Evolutionary conservation across 2,888 invertebrate species (phyloP), one percentile per base, ranked within the genome.

Genomic region (Eilema sororculum): DNA sequence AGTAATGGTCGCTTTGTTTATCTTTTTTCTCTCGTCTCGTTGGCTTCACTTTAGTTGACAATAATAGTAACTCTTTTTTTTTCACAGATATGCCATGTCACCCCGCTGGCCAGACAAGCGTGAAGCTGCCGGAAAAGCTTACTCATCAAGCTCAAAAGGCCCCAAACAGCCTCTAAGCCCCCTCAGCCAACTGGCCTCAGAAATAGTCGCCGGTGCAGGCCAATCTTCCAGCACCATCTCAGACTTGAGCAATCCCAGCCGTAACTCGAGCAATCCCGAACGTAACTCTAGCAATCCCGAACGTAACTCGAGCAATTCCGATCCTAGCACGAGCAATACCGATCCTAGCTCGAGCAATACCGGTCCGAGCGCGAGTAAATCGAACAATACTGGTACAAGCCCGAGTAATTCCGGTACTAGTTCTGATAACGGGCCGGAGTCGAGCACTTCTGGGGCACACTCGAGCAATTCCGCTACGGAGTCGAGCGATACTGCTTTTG

Each of bases 81-180:
- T 30, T n/a, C 41, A 20, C 64, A 81, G 81, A 3, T 79, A 58
- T 56, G 72, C 79, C 0, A 69, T 77, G 2, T 52, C 75, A 0
- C 81, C 81, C 0, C 71, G 81, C 4, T 81, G 81, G 81, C 81
- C 81, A 0, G 79, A 81, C 22, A 76, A 68, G 3, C 58, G 33
- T 0, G 78, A 81, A 58, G 60, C 64, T 0, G 72, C 67, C 0
- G 70, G 46, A 9, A 72, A 68, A 24, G 57, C 52, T 0, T 65
- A 65, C 33, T 24, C 22, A 0, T 24, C 1, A n/a, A 12, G 16
- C 22, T 13, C 30, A 1, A 24, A 68, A 4, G 56, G 25, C 0
- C 9, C 10, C 0, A 56, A 46, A 3, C 65, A 12, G 5, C 57
- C 65, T 4, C 20, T 69, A 13, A 69, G 69, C n/a, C 69, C 65